phyloP scores from a whole-genome alignment of 2,797 vertebrate species.

The Argyrosomus regius region DNA sequence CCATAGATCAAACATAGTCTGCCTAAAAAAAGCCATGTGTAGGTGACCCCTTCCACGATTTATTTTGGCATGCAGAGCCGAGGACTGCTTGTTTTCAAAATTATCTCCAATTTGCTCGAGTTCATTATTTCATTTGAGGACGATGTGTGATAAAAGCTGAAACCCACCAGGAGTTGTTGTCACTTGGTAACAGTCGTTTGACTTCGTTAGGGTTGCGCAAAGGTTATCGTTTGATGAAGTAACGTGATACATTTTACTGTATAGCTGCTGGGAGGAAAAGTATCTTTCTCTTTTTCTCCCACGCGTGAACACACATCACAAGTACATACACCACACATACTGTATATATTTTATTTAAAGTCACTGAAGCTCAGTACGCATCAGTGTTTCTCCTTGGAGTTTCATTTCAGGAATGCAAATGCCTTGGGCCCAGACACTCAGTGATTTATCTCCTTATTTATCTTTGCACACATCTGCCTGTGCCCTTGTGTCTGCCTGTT shows the following conservation, averaged over 20 bases:
- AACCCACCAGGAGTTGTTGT: constrained; percentile 47
- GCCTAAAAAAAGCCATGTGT: constrained; percentile 78
- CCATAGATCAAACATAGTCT: constrained; percentile 80
- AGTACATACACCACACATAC: constrained; percentile 31
- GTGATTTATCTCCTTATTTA: constrained; percentile 90
- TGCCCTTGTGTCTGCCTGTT: constrained; percentile 88
- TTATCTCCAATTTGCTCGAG: constrained; percentile 59
- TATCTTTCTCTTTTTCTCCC: constrained; percentile 31
- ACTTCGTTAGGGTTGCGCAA: constrained; percentile 42
- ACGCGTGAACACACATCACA: constrained; percentile 33
- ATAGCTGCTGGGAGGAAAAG: constrained; percentile 44
- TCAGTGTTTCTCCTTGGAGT: constrained; percentile 82
- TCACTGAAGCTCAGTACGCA: constrained; percentile 67
- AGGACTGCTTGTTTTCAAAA: constrained; percentile 63
- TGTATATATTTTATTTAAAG: constrained; percentile 72
- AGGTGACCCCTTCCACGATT: constrained; percentile 69
- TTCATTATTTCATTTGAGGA: constrained; percentile 52
- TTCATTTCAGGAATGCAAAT: constrained; percentile 89
- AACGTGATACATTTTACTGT: constrained; percentile 45
- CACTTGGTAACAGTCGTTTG: constrained; percentile 48
- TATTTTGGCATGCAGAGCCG: constrained; percentile 47
- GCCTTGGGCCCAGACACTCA: constrained; percentile 83
- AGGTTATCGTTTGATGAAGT: constrained; percentile 46
- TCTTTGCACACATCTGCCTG: constrained; percentile 88
- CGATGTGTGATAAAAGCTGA: constrained; percentile 47